Evolutionary conservation across 92 coral and sea anemone genomes (phyloP).

Genomic region (Scolanthus callimorphus): DNA sequence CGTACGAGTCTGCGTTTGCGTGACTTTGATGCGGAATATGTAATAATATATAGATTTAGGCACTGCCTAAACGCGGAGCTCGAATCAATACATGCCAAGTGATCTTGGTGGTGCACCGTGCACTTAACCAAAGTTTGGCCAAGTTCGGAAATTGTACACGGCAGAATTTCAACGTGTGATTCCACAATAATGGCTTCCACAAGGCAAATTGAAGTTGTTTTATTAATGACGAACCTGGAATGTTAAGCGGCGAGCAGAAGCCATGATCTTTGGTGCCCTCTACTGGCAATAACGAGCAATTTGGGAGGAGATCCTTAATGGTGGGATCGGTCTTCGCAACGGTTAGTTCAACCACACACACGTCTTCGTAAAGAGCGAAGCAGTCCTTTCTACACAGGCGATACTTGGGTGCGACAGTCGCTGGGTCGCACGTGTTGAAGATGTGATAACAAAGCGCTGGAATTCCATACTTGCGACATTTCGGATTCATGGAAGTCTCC

Average conservation of each 20-base stretch:
- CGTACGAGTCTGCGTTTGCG: too few relatives aligned
- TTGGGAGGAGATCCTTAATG: constrained; percentile 46
- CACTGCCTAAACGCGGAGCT: too few relatives aligned
- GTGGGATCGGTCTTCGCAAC: constrained; percentile 22
- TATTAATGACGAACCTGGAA: constrained; percentile 19
- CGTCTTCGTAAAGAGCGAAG: constrained; percentile 52
- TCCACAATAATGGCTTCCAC: too few relatives aligned
- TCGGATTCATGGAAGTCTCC: constrained; percentile 22
- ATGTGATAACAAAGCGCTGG: constrained; percentile 83
- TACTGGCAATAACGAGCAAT: constrained; percentile 65
- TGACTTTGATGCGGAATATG: too few relatives aligned
- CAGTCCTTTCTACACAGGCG: constrained; percentile 88
- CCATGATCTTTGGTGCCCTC: constrained; percentile 42
- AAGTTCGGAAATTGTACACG: too few relatives aligned
- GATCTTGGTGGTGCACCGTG: too few relatives aligned
- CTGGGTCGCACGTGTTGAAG: constrained; percentile 70
- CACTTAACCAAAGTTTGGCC: too few relatives aligned
- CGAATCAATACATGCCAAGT: too few relatives aligned
- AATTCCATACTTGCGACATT: constrained; percentile 71
- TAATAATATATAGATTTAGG: too few relatives aligned
- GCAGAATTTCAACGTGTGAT: too few relatives aligned
- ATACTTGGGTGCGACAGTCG: constrained; percentile 31
- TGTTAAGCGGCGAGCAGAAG: constrained; percentile 65
- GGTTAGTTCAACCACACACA: constrained; percentile 60
- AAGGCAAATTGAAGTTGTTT: too few relatives aligned